These are phyloP conservation scores for Alligator mississippiensis DNA, from an alignment of 2,113 vertebrate species.

Conservation along the genomic window DNA sequence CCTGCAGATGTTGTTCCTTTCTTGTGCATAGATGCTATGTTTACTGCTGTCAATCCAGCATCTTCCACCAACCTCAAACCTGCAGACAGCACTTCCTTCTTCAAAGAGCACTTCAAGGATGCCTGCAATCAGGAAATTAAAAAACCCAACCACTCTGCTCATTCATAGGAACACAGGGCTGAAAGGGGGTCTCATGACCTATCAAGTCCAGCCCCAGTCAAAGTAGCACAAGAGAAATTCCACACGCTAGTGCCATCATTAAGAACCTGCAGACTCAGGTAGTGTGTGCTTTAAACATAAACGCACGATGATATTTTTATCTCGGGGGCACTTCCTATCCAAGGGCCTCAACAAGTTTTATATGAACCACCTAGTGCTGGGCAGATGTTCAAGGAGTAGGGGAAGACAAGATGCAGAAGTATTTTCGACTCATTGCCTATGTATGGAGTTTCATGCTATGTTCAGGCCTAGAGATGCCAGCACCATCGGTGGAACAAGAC, in stretches of 20 bases:
- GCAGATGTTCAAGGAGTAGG: not conserved
- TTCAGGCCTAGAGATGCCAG: not conserved
- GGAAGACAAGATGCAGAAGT: not conserved
- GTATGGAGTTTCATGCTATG: not conserved
- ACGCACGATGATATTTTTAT: not conserved
- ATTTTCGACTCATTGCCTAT: not conserved
- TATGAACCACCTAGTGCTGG: not conserved
- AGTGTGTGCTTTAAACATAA: fast-evolving
- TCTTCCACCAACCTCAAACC: not conserved
- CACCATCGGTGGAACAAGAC: fast-evolving
- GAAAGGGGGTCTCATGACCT: too few species aligned
- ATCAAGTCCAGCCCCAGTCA: too few species aligned
- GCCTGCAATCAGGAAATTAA: not conserved
- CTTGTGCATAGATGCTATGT: not conserved
- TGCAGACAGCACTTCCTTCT: not conserved
- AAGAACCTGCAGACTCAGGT: not conserved
- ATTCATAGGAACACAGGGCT: not conserved
- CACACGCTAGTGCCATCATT: not conserved
- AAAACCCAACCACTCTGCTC: not conserved
- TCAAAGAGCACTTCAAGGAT: not conserved
- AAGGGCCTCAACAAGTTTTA: not conserved
- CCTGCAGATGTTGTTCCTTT: not conserved
- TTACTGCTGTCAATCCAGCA: fast-evolving
- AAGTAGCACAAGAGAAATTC: too few species aligned
- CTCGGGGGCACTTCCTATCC: not conserved